A percentile compares a stretch with the other conserved stretches of the same genome.
phyloP scores from a whole-genome alignment of 2,888 invertebrate species.

The Lordiphosa fenestrarum region DNA sequence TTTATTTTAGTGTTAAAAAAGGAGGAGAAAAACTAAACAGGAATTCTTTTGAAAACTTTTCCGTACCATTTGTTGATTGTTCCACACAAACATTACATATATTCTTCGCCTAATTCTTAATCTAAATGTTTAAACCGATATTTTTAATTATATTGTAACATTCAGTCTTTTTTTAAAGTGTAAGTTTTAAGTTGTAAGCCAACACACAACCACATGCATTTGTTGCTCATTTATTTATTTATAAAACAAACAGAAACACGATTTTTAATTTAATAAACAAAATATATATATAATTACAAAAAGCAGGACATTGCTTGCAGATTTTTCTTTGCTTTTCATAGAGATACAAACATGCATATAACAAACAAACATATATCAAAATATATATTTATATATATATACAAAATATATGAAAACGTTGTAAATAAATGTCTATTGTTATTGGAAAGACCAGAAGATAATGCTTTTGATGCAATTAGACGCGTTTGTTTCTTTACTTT shows the following conservation, averaged over 20 bases:
- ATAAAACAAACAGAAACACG: conserved; percentile 16
- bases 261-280: conserved; percentile 25
- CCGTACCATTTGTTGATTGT: too few species aligned
- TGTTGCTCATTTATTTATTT: conserved; percentile 61
- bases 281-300: conserved; percentile 3
- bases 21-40: too few species aligned
- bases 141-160: conserved; percentile 31
- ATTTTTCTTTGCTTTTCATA: conserved; percentile 39
- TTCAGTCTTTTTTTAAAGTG: conserved; percentile 47
- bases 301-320: too few species aligned
- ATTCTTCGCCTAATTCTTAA: conserved; percentile 21
- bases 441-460: conserved; percentile 1
- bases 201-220: conserved; percentile 7
- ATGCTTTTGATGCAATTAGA: too few species aligned
- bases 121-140: conserved; percentile 33
- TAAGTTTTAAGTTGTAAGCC: conserved; percentile 53
- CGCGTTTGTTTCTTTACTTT: too few species aligned
- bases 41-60: too few species aligned
- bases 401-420: conserved; percentile 30
- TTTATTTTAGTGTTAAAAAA: conserved; percentile 21
- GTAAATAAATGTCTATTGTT: conserved; percentile 13
- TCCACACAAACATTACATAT: too few species aligned
- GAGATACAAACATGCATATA: conserved; percentile 37
- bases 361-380: conserved; percentile 37
- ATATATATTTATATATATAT: conserved; percentile 27